Conservation (phyloP, 2,888 invertebrate species). For the Drosophila borborema region DNA sequence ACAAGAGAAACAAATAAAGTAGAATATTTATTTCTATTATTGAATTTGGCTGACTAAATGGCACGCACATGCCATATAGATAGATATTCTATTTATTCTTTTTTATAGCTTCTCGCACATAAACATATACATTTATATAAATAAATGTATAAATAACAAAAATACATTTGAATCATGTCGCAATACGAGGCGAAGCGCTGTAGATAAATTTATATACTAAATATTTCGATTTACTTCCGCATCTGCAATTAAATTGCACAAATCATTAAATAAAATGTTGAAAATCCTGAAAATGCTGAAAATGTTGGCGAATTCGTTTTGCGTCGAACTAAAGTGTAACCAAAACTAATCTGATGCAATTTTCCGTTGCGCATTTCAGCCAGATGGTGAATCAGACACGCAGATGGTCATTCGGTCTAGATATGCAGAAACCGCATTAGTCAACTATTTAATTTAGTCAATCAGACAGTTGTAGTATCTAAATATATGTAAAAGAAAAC, state of each 20-base stretch:
- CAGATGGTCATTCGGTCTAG: slow-evolving; percentile 12
- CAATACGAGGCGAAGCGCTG: background rate
- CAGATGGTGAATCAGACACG: slow-evolving; percentile 1
- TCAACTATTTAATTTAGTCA: slow-evolving; percentile 14
- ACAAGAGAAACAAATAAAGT: background rate
- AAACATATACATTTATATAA: background rate
- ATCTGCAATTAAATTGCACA: slow-evolving; percentile 45
- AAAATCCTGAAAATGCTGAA: slow-evolving; percentile 10
- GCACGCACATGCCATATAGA: slow-evolving; percentile 15
- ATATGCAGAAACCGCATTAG: slow-evolving; percentile 4
- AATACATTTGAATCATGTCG: slow-evolving; percentile 6
- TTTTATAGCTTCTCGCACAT: slow-evolving; percentile 1
- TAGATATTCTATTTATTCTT: slow-evolving; percentile 10
- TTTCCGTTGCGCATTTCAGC: slow-evolving; percentile 8
- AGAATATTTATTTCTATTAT: slow-evolving; percentile 8
- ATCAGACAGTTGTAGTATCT: background rate
- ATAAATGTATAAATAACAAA: slow-evolving; percentile 2
- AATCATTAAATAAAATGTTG: slow-evolving; percentile 25
- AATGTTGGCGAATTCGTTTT: slow-evolving; percentile 7
- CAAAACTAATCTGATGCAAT: slow-evolving; percentile 20
- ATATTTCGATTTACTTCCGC: slow-evolving; percentile 42
- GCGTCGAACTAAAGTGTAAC: background rate
- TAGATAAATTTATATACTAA: slow-evolving; percentile 3
- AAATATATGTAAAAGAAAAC: background rate
- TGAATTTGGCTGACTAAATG: slow-evolving; percentile 7